Base-by-base conservation (phyloP, 2,888 invertebrate genomes). In the Dynastes hyllus region DNA sequence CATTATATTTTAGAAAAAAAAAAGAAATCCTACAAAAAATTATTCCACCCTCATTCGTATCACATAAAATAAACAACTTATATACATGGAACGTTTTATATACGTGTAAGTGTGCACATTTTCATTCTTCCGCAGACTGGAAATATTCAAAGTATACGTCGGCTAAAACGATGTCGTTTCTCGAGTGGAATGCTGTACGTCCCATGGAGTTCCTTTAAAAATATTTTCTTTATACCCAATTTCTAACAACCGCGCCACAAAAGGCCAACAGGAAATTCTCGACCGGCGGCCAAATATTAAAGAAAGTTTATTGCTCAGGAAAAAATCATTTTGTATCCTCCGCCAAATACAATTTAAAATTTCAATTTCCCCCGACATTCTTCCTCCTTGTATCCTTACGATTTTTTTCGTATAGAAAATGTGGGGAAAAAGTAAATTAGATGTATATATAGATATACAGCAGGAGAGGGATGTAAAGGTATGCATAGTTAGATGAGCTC, bases 301-400 rank as follows among this genome's bases (percentile, higher is more conserved):
- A 63, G 71, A 67, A 69, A 79, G 51, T 79, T 79, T 79, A 79
- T 77, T 77, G 77, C 76, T 77, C 70, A 50, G 51, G 16, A 78
- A 78, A 78, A 78, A 79, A 75, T 73, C 76, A 76, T 79, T 77
- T 77, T 79, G 70, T 77, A 79, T 70, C 77, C 76, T 70, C 50
- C 69, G 77, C 76, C 77, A 71, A 79, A 69, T 67, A 76, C 71
- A 76, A 77, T 79, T 76, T 77, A 77, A 77, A 77, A 69, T 69
- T 77, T 75, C 73, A 75, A 75, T 75, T 75, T 75, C 61, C 69
- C 53, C 45, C 40, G 67, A 58, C 65, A 29, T 58, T 67, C 55
- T 77, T 22, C 53, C 40, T 66, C 50, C 61, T 66, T 67, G 65
- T 65, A 76, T 76, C 45, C 65, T 76, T 50, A 51, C 45, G 45